Conservation (phyloP, 2,113 vertebrate genomes). For the Narcine bancroftii region DNA sequence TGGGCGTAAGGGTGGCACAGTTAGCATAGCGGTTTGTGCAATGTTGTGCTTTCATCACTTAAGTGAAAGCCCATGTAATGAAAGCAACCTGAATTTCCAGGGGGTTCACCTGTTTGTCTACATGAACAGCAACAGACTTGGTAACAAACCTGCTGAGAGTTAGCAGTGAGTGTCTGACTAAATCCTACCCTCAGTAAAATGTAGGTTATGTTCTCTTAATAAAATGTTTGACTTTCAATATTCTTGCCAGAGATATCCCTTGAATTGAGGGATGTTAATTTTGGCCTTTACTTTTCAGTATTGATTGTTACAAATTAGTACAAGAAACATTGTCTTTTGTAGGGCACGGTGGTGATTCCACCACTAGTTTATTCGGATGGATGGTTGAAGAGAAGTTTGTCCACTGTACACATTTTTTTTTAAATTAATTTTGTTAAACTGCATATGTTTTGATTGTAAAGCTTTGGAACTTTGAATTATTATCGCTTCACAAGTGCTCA, state of each 20-base stretch:
- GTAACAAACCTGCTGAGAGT: background rate
- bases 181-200: background rate
- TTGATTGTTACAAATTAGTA: conserved; percentile 12
- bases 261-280: background rate
- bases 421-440: conserved; percentile 18
- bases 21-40: background rate
- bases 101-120: background rate
- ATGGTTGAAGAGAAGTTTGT: background rate
- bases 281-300: background rate
- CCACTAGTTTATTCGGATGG: background rate
- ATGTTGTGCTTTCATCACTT: background rate
- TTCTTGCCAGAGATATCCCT: background rate
- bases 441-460: conserved; percentile 27
- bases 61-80: background rate
- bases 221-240: background rate
- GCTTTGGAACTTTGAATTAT: background rate
- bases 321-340: background rate
- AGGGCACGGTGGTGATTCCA: background rate
- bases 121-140: background rate
- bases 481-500: background rate
- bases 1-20: too few relatives aligned
- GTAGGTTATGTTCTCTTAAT: background rate
- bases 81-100: background rate
- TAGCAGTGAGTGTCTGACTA: background rate
- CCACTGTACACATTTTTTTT: background rate